Evolutionary conservation across 2,113 vertebrate genomes (phyloP).

Genomic region (Syngnathus scovelli): DNA sequence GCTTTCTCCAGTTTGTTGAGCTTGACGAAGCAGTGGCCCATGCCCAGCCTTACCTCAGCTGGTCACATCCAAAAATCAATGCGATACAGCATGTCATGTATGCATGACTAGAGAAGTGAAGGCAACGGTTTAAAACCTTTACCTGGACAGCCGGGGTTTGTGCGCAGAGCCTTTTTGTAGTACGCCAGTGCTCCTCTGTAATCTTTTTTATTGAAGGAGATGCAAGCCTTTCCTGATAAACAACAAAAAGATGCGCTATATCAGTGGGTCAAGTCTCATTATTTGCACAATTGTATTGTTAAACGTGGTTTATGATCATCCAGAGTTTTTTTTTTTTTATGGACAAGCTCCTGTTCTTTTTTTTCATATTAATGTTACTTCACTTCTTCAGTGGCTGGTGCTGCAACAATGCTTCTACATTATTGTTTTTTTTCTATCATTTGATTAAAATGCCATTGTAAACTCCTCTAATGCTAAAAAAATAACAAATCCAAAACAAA

Average conservation of each 20-base stretch:
- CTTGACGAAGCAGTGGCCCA: constrained; percentile 98
- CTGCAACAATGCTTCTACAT: too few relatives aligned
- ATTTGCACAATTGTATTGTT: background rate
- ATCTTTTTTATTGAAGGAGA: constrained; percentile 99
- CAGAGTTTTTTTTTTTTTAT: too few relatives aligned
- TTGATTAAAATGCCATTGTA: too few relatives aligned
- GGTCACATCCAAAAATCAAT: constrained; percentile 14
- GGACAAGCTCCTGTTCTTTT: background rate
- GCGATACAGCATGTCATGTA: background rate
- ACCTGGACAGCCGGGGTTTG: constrained; percentile 97
- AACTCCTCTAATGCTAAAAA: too few relatives aligned
- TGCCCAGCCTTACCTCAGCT: constrained; percentile 94
- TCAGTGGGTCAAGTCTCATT: background rate
- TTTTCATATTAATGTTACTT: background rate
- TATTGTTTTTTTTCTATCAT: too few relatives aligned
- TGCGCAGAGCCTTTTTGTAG: constrained; percentile 96
- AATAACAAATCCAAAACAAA: too few relatives aligned
- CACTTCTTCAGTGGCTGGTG: too few relatives aligned
- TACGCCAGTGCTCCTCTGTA: constrained; percentile 96
- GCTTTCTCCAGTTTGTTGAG: constrained; percentile 96
- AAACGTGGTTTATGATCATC: too few relatives aligned
- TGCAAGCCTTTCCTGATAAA: constrained; percentile 90
- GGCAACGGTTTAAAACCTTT: constrained; percentile 19
- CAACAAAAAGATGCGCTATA: constrained; percentile 18
- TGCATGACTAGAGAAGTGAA: background rate